Evolutionary conservation across 2,888 invertebrate species (phyloP).

Genomic region (Andrena trimmerana): DNA sequence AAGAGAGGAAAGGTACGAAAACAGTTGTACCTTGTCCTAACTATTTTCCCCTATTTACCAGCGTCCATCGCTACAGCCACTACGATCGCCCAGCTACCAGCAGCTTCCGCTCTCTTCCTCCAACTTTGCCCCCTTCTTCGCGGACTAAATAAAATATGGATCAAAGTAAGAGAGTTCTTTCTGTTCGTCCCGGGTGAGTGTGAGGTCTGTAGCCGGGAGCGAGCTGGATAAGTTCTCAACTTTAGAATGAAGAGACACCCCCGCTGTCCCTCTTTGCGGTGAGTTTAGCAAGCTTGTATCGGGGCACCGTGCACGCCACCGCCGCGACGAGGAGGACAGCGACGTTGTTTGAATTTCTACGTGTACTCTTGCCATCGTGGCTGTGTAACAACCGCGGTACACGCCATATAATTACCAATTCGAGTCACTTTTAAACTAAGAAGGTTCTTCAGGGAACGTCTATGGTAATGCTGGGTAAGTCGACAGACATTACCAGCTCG

Average conservation of each 20-base stretch:
- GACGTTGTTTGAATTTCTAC: conserved; percentile 38
- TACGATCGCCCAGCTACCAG: conserved; percentile 10
- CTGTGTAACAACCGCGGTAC: conserved; percentile 37
- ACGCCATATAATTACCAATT: conserved; percentile 7
- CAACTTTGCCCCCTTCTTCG: conserved; percentile 19
- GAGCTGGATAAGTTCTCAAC: conserved; percentile 76
- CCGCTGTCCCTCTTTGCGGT: conserved; percentile 46
- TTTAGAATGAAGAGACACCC: conserved; percentile 67
- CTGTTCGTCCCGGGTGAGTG: conserved; percentile 47
- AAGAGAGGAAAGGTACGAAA: conserved; percentile 46
- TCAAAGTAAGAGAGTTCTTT: conserved; percentile 72
- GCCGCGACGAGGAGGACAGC: conserved; percentile 6
- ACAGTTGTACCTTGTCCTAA: conserved; percentile 62
- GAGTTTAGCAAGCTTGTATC: conserved; percentile 77
- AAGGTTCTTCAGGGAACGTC: neutral
- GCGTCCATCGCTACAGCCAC: conserved; percentile 12
- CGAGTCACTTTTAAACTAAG: conserved; percentile 1
- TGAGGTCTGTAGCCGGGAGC: conserved; percentile 56
- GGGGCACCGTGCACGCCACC: conserved; percentile 60
- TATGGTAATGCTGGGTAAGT: conserved; percentile 6
- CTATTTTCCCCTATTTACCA: conserved; percentile 19
- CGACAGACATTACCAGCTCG: neutral
- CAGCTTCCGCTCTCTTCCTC: conserved; percentile 18
- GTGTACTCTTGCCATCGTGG: conserved; percentile 25
- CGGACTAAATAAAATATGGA: conserved; percentile 78